phyloP scores from a whole-genome alignment of 2,888 invertebrate species.

The Amphimallon solstitiale region DNA sequence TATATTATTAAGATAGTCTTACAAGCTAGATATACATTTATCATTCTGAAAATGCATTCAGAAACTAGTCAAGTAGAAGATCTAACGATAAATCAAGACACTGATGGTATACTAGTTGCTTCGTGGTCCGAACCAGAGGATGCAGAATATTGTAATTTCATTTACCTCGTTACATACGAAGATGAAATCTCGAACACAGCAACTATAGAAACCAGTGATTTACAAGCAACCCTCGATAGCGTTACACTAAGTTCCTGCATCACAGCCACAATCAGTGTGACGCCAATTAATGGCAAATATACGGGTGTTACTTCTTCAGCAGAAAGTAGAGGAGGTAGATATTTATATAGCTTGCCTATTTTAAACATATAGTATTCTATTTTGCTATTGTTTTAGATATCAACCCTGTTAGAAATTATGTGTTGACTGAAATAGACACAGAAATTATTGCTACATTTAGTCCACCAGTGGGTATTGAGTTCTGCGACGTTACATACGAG shows the following conservation, averaged over 20 bases:
- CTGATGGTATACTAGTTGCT: not conserved
- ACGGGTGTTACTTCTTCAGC: not conserved
- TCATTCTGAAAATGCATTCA: no score
- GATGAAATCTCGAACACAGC: not conserved
- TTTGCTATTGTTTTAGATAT: no score
- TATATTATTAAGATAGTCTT: no score
- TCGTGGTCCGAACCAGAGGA: constrained; percentile 5
- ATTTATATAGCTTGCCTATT: no score
- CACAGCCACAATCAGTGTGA: no score
- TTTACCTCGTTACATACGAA: constrained; percentile 1
- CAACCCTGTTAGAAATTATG: no score
- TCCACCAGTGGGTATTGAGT: no score
- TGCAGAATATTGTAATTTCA: constrained; percentile 7
- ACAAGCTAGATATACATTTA: no score
- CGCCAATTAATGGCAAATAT: not conserved
- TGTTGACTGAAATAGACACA: no score
- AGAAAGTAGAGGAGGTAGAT: not conserved
- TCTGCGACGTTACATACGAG: no score
- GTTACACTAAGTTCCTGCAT: not conserved
- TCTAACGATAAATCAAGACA: not conserved
- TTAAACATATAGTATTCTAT: no score
- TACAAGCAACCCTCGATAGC: not conserved
- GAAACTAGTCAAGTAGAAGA: constrained; percentile 1
- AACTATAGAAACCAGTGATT: not conserved
- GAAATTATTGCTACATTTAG: no score